These are phyloP conservation scores for Drosophila mimica DNA, from an alignment of 2,888 invertebrate genomes.

Conservation along the genomic window DNA sequence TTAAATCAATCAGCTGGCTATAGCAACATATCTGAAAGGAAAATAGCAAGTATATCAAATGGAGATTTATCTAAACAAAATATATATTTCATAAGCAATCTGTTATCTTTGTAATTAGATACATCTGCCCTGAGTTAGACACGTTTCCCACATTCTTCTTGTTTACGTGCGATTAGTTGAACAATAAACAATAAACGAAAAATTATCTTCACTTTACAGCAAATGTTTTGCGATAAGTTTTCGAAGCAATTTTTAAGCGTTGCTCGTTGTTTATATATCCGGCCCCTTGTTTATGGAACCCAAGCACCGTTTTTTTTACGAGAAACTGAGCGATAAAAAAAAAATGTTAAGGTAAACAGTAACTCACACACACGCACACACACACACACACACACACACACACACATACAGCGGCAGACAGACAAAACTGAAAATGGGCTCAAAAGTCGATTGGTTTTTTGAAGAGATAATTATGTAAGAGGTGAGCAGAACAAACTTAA, in stretches of 20 bases:
- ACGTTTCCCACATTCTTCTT: background rate
- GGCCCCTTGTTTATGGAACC: conserved; percentile 35
- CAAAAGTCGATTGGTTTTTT: conserved; percentile 3
- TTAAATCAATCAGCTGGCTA: too few species aligned
- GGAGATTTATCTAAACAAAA: background rate
- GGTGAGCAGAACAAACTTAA: conserved; percentile 25
- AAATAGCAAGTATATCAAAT: background rate
- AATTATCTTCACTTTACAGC: conserved; percentile 11
- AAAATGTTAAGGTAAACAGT: conserved; percentile 13
- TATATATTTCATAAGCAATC: background rate
- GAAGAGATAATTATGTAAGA: conserved; percentile 43
- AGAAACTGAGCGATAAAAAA: conserved; percentile 12
- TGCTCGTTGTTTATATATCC: conserved; percentile 39
- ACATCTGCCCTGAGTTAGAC: background rate
- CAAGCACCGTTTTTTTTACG: conserved; percentile 18
- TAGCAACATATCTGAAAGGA: background rate
- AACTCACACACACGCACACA: background rate
- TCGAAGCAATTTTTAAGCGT: conserved; percentile 28
- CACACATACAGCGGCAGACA: background rate
- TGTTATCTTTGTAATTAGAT: background rate
- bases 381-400: background rate
- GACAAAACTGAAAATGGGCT: background rate
- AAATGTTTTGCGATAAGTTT: conserved; percentile 29
- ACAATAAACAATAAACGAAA: conserved; percentile 4
- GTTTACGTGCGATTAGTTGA: conserved; percentile 15